Evolutionary conservation across 2,113 vertebrate species (phyloP).

Genomic region (Mirza zaza): DNA sequence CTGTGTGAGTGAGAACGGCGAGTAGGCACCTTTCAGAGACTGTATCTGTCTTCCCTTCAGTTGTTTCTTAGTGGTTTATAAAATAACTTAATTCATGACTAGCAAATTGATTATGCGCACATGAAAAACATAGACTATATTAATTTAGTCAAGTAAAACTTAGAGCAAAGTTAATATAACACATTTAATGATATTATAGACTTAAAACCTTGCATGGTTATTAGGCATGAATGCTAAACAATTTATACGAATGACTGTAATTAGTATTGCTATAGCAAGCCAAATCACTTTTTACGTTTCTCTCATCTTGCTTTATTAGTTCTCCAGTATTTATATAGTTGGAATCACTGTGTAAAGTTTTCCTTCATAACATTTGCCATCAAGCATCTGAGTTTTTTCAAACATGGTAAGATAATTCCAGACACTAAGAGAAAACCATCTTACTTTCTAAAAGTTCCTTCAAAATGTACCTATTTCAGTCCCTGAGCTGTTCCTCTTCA

Average conservation of each 20-base stretch:
- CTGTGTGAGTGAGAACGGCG: neutral
- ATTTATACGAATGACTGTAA: conserved; percentile 14
- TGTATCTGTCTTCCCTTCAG: neutral
- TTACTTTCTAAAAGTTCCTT: neutral
- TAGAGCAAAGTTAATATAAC: conserved; percentile 55
- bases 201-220: neutral
- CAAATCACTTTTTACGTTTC: conserved; percentile 49
- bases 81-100: neutral
- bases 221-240: conserved; percentile 45
- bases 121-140: neutral
- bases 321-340: neutral
- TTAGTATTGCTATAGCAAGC: conserved; percentile 18
- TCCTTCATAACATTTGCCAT: neutral
- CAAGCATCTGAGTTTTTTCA: neutral
- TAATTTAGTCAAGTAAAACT: conserved; percentile 58
- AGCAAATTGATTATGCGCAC: neutral
- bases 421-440: neutral
- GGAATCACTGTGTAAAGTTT: neutral
- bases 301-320: conserved; percentile 32
- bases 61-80: neutral
- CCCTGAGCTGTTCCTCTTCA: neutral
- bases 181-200: conserved; percentile 44
- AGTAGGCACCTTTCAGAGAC: neutral
- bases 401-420: neutral
- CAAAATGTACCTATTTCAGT: neutral